These are phyloP conservation scores for Dicentrarchus labrax DNA, from an alignment of 2,113 vertebrate species.

Conservation along the genomic window DNA sequence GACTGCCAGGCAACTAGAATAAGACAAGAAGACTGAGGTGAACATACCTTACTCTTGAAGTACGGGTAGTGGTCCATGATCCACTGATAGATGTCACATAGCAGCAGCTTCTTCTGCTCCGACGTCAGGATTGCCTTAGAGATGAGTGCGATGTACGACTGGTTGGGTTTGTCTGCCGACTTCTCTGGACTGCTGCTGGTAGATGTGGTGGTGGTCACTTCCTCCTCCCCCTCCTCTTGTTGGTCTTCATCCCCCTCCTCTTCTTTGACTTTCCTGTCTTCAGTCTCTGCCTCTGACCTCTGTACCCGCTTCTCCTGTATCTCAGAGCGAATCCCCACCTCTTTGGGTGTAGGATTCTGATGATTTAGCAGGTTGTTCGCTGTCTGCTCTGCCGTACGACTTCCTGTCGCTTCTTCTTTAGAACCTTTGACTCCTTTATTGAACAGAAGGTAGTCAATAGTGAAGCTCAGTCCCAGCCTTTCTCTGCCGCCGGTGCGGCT, in stretches of 20 bases:
- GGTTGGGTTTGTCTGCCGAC: slow-evolving; percentile 83
- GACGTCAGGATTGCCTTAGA: slow-evolving; percentile 89
- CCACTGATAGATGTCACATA: slow-evolving; percentile 92
- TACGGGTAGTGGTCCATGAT: slow-evolving; percentile 90
- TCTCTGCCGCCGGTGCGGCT: slow-evolving; percentile 40
- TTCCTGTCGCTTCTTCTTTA: slow-evolving; percentile 62
- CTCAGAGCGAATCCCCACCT: slow-evolving; percentile 56
- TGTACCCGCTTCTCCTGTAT: slow-evolving; percentile 35
- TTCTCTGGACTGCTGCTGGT: slow-evolving; percentile 18
- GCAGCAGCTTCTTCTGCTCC: slow-evolving; percentile 87
- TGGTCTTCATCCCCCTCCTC: slow-evolving; percentile 56
- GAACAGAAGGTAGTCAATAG: slow-evolving; percentile 86
- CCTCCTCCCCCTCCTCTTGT: slow-evolving; percentile 62
- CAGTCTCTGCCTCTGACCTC: slow-evolving; percentile 25
- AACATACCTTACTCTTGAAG: slow-evolving; percentile 89
- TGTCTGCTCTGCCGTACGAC: slow-evolving; percentile 48
- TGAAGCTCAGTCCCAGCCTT: slow-evolving; percentile 83
- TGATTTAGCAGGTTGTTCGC: slow-evolving; percentile 46
- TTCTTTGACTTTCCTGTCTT: slow-evolving; percentile 50
- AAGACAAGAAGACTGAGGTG: background rate
- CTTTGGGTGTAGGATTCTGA: slow-evolving; percentile 52
- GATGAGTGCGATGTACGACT: slow-evolving; percentile 90
- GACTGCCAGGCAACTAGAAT: background rate
- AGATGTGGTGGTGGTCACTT: slow-evolving; percentile 61
- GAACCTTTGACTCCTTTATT: slow-evolving; percentile 76